These are phyloP conservation scores for Manis crassicaudata DNA, from an alignment of 2,797 vertebrate genomes.

Conservation along the genomic window DNA sequence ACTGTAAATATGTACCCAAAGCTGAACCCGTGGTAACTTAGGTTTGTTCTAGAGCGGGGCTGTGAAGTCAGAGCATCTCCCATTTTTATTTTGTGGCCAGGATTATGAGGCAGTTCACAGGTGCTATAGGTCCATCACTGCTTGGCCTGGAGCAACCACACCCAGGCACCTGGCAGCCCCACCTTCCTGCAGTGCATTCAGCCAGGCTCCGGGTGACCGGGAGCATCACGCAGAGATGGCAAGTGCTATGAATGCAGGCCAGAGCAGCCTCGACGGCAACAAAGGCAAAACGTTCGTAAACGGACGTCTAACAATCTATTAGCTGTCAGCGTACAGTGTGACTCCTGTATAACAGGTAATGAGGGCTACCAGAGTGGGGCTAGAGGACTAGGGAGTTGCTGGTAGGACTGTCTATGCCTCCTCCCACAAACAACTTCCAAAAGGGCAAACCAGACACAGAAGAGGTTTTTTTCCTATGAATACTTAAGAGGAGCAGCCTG, in stretches of 20 bases:
- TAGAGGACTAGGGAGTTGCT: not conserved
- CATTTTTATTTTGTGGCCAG: not conserved
- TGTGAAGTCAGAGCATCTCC: not conserved
- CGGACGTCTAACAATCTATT: not conserved
- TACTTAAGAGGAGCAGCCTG: not conserved
- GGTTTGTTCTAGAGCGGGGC: not conserved
- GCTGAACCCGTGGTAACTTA: not conserved
- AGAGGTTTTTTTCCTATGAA: not conserved
- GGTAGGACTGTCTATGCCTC: not conserved
- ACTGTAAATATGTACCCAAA: slow-evolving; percentile 21
- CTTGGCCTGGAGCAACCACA: not conserved
- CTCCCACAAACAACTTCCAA: not conserved
- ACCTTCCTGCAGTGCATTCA: accelerated
- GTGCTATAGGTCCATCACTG: too few relatives aligned
- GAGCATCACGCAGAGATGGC: not conserved
- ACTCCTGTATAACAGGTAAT: not conserved
- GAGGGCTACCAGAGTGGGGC: not conserved
- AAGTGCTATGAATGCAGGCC: not conserved
- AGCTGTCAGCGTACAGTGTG: not conserved
- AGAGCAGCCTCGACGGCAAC: accelerated
- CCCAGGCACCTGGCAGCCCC: not conserved
- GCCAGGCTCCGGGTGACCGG: not conserved
- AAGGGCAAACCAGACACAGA: not conserved
- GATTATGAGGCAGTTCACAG: not conserved
- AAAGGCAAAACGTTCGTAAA: not conserved